Evolutionary conservation across 35 echinoderm and acorn worm species (phyloP), one percentile per base, ranked within the genome.

Genomic region (Patiria miniata): DNA sequence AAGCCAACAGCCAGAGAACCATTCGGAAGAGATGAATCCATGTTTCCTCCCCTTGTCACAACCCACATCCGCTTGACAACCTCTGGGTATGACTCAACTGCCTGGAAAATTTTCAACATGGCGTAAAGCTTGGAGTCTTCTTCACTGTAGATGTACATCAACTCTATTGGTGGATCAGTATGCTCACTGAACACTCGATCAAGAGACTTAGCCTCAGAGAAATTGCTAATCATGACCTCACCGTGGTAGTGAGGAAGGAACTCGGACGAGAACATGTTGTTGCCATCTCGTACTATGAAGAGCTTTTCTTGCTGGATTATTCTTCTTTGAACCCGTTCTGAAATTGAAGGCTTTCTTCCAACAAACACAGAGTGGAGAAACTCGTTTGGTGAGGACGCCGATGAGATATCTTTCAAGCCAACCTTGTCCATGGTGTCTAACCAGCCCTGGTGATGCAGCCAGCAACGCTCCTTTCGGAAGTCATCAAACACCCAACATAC

Each of bases 401-500:
- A 83, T 38, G 88, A 81, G 16, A 97, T 92, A 77, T 97, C 95
- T 55, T 55, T 81, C 19, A 91, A 88, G 12, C 95, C 95, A 83
- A 87, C 78, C 14, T 90, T 53, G 10, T 16, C 61, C 38, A 97
- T 58, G 0, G 80, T 78, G 6, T 88, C 68, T 77, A 80, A 47
- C 95, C 95, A 97, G 15, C 79, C 88, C 7, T 90, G 29, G 37
- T 84, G 61, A 36, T 87, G 54, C 84, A 91, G 34, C 95, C 95
- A 97, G 79, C 95, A 97, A 12, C 88, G 86, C 81, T 91, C 88
- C 53, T 84, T 87, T 57, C 95, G 84, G 56, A 88, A 83, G 52
- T 97, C 95, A 39, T 94, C 88, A 54, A 83, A 91, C 8, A 86
- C 77, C 91, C 89, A 88, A 73, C 95, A 97, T 22, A 97, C 87